phyloP scores from a whole-genome alignment of 2,888 invertebrate genomes.

The Neria commutata region DNA sequence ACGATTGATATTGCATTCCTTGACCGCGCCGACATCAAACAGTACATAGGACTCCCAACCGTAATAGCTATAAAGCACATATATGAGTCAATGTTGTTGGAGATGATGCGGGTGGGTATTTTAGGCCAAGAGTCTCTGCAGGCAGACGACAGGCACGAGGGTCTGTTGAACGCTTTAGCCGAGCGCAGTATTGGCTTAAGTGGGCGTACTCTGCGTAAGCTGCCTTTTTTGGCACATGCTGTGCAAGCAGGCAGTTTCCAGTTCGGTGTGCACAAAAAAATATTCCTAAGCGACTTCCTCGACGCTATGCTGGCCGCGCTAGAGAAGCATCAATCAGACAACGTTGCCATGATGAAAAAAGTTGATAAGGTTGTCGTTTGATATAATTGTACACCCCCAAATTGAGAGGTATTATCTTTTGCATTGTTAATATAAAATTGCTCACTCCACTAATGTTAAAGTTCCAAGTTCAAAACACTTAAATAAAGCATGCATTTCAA shows the following conservation, averaged over 20 bases:
- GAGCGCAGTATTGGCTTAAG: slow-evolving; percentile 73
- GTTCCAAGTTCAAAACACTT: too few species aligned
- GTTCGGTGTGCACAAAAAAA: slow-evolving; percentile 39
- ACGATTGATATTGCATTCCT: slow-evolving; percentile 95
- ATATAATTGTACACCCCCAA: too few species aligned
- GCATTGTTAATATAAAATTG: too few species aligned
- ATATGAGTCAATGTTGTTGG: slow-evolving; percentile 79
- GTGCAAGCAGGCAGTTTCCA: slow-evolving; percentile 40
- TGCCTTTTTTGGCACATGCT: slow-evolving; percentile 86
- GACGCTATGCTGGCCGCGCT: slow-evolving; percentile 45
- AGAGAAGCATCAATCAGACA: slow-evolving; percentile 43
- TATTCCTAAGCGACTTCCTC: slow-evolving; percentile 43
- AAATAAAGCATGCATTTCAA: too few species aligned
- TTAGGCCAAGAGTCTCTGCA: slow-evolving; percentile 33
- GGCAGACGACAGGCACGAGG: slow-evolving; percentile 35
- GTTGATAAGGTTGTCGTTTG: too few species aligned
- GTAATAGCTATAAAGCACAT: slow-evolving; percentile 82
- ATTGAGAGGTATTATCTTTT: too few species aligned
- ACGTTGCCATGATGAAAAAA: slow-evolving; percentile 39
- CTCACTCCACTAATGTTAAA: too few species aligned
- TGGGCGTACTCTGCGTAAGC: slow-evolving; percentile 83
- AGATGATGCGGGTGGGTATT: slow-evolving; percentile 76
- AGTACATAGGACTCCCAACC: slow-evolving; percentile 84
- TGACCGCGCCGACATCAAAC: slow-evolving; percentile 93
- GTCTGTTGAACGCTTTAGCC: slow-evolving; percentile 63